Conservation (phyloP, 2,113 vertebrate species). For the Pogona vitticeps region DNA sequence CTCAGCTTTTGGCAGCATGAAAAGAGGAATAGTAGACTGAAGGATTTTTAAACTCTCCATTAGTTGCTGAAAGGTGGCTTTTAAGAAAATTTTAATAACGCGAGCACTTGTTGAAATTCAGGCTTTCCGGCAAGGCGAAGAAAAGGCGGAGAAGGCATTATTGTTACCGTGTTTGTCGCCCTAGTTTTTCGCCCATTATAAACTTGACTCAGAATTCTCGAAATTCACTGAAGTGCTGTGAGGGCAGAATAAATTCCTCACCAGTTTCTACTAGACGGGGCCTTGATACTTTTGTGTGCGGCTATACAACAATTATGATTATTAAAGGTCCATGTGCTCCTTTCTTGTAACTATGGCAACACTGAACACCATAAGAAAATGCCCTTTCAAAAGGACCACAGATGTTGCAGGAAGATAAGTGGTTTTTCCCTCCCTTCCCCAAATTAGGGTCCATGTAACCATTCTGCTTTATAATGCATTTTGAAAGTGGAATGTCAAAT, state of each 20-base stretch:
- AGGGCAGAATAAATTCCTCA: conserved; percentile 45
- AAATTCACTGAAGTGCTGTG: conserved; percentile 42
- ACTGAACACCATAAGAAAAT: conserved; percentile 42
- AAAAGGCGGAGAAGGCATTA: conserved; percentile 58
- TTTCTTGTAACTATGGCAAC: conserved; percentile 65
- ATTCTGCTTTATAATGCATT: conserved; percentile 56
- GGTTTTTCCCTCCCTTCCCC: conserved; percentile 35
- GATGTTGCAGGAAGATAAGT: conserved; percentile 57
- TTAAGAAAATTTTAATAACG: conserved; percentile 39
- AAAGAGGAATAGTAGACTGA: conserved; percentile 54
- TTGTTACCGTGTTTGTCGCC: conserved; percentile 67
- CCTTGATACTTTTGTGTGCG: conserved; percentile 50
- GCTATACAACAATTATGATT: conserved; percentile 53
- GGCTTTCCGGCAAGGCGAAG: conserved; percentile 63
- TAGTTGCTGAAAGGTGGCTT: conserved; percentile 62
- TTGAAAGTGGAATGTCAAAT: conserved; percentile 25
- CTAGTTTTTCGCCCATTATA: conserved; percentile 46
- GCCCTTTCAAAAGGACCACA: conserved; percentile 49
- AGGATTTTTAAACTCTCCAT: conserved; percentile 60
- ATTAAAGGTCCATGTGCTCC: conserved; percentile 57
- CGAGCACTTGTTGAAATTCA: conserved; percentile 68
- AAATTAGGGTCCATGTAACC: conserved; percentile 56
- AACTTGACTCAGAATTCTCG: conserved; percentile 39
- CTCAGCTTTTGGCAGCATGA: conserved; percentile 62
- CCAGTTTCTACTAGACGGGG: conserved; percentile 48